Conservation (phyloP, 2,113 vertebrate genomes). For the Pungitius pungitius region DNA sequence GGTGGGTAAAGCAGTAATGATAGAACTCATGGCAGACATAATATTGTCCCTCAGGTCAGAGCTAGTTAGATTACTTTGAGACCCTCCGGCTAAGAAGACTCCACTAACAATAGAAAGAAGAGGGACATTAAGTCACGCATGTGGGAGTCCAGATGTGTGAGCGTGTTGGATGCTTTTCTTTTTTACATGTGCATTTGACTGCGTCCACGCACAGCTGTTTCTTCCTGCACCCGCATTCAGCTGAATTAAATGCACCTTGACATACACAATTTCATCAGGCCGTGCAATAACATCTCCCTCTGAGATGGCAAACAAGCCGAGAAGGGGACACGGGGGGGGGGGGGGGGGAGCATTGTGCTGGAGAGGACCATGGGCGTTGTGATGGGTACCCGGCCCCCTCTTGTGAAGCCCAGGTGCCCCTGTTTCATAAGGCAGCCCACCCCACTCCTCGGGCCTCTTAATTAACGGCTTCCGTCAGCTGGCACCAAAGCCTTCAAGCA, state of each 20-base stretch:
- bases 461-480: constrained; percentile 73
- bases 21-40: constrained; percentile 67
- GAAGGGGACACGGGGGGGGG: constrained; percentile 24
- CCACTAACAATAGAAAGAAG: constrained; percentile 62
- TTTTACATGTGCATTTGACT: constrained; percentile 1
- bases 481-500: constrained; percentile 67
- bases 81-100: constrained; percentile 65
- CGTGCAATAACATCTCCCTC: constrained; percentile 56
- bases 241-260: constrained; percentile 62
- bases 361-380: constrained; percentile 36
- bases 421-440: constrained; percentile 70
- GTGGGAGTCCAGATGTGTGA: constrained; percentile 53
- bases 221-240: constrained; percentile 22
- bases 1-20: constrained; percentile 71
- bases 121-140: constrained; percentile 53
- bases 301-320: constrained; percentile 49
- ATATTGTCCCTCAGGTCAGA: constrained; percentile 69
- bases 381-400: constrained; percentile 67
- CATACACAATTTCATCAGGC: constrained; percentile 59
- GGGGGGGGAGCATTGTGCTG: constrained; percentile 29
- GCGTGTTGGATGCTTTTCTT: background rate
- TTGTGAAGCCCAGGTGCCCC: constrained; percentile 73
- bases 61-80: constrained; percentile 77
- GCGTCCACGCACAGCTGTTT: constrained; percentile 12
- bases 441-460: constrained; percentile 69